Percentiles rank a stretch among this genome's conserved stretches.
phyloP scores from a whole-genome alignment of 2,113 vertebrate species.

The Rostratula benghalensis region DNA sequence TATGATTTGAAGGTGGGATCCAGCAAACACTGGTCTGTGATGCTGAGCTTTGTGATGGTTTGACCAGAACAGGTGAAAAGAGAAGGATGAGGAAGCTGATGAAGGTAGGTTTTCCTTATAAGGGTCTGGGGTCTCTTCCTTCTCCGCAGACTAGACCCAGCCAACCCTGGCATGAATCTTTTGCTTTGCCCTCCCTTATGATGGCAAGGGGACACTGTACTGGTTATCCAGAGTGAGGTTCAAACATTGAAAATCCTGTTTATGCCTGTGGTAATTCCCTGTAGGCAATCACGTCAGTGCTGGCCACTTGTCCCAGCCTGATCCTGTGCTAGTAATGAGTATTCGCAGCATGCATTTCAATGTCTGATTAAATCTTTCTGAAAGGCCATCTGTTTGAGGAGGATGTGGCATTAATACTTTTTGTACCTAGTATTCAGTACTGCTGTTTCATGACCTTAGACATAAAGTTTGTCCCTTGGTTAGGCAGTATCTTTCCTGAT shows the following conservation, averaged over 20 bases:
- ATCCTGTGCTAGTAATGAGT: slow-evolving; percentile 66
- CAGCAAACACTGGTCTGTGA: neutral
- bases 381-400: slow-evolving; percentile 70
- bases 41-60: neutral
- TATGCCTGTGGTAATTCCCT: slow-evolving; percentile 62
- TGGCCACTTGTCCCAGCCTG: slow-evolving; percentile 67
- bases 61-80: neutral
- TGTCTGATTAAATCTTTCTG: slow-evolving; percentile 71
- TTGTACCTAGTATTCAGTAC: slow-evolving; percentile 21
- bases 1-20: neutral
- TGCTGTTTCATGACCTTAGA: slow-evolving; percentile 57
- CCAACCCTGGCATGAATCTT: neutral
- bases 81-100: neutral
- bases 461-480: slow-evolving; percentile 31
- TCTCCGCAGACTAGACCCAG: neutral
- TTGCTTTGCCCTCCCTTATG: neutral
- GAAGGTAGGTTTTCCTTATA: neutral
- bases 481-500: neutral
- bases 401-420: slow-evolving; percentile 51
- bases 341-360: slow-evolving; percentile 68
- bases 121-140: neutral
- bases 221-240: neutral
- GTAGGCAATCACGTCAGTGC: slow-evolving; percentile 61
- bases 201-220: neutral
- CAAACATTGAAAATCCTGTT: slow-evolving; percentile 40